Conservation (phyloP, 2,888 invertebrate species). For the Euproctis similis region DNA sequence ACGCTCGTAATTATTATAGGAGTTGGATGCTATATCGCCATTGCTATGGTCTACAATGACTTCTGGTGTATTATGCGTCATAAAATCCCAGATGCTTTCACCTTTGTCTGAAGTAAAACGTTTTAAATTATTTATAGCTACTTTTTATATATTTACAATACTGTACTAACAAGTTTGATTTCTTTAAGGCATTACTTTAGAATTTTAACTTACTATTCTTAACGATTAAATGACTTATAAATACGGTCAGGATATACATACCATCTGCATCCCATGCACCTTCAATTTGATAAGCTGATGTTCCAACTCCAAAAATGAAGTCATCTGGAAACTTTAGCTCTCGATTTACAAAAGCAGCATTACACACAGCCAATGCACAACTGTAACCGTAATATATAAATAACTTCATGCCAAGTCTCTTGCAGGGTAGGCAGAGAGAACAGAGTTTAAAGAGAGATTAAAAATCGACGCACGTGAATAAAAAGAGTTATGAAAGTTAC, state of each 20-base stretch:
- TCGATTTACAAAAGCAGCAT: constrained; percentile 8
- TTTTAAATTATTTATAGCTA: not conserved
- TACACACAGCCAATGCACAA: constrained; percentile 5
- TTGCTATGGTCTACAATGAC: constrained; percentile 44
- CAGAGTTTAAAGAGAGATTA: too few relatives aligned
- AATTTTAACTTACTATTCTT: not conserved
- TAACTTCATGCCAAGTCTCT: too few relatives aligned
- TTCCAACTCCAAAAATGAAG: constrained; percentile 27
- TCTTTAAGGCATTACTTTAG: too few relatives aligned
- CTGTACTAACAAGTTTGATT: too few relatives aligned
- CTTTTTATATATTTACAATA: too few relatives aligned
- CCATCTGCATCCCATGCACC: constrained; percentile 30
- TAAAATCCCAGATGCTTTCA: constrained; percentile 41
- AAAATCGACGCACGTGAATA: too few relatives aligned
- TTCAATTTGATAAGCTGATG: constrained; percentile 29
- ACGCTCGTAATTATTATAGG: constrained; percentile 75
- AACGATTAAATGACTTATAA: too few relatives aligned
- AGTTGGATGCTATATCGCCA: constrained; percentile 76
- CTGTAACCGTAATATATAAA: too few relatives aligned
- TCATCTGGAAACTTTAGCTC: constrained; percentile 18
- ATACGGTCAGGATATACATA: constrained; percentile 7
- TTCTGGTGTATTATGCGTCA: constrained; percentile 33
- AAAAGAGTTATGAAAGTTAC: too few relatives aligned
- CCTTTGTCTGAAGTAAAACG: constrained; percentile 29
- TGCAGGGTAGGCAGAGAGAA: too few relatives aligned